Percentiles rank a stretch among this genome's conserved stretches.
Conservation (phyloP, 2,888 invertebrate species). For the Teinopalpus imperialis region DNA sequence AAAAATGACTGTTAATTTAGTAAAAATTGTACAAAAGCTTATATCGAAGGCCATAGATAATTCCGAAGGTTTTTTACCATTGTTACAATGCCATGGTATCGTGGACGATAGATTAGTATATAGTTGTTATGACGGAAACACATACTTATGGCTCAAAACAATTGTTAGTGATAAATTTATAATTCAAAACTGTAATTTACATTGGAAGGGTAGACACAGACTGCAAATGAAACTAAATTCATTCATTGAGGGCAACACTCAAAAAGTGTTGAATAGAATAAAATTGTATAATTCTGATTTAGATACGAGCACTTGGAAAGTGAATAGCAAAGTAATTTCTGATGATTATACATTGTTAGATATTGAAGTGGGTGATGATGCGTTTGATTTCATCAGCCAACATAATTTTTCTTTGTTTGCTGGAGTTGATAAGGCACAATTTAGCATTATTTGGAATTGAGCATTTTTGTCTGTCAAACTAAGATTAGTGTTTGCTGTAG, state of each 20-base stretch:
- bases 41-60: slow-evolving; percentile 39
- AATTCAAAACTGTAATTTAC: slow-evolving; percentile 22
- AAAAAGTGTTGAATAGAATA: slow-evolving; percentile 40
- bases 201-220: slow-evolving; percentile 29
- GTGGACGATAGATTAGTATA: slow-evolving; percentile 49
- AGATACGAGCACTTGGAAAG: slow-evolving; percentile 42
- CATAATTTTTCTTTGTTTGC: slow-evolving; percentile 43
- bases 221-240: slow-evolving; percentile 42
- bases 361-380: slow-evolving; percentile 42
- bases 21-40: slow-evolving; percentile 35
- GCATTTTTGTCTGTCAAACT: background rate
- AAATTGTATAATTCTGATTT: slow-evolving; percentile 46
- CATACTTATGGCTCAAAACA: slow-evolving; percentile 38
- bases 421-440: slow-evolving; percentile 51
- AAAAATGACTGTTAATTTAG: slow-evolving; percentile 28
- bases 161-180: slow-evolving; percentile 31
- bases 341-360: slow-evolving; percentile 33
- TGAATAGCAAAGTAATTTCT: slow-evolving; percentile 30
- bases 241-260: slow-evolving; percentile 34
- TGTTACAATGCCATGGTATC: slow-evolving; percentile 52
- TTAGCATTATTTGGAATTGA: slow-evolving; percentile 41
- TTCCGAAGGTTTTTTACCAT: slow-evolving; percentile 37
- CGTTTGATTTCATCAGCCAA: slow-evolving; percentile 42
- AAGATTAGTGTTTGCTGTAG: no score
- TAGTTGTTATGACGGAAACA: slow-evolving; percentile 46